These are phyloP conservation scores for Papilio glaucus DNA, from an alignment of 1,140 invertebrate genomes.

Conservation along the genomic window DNA sequence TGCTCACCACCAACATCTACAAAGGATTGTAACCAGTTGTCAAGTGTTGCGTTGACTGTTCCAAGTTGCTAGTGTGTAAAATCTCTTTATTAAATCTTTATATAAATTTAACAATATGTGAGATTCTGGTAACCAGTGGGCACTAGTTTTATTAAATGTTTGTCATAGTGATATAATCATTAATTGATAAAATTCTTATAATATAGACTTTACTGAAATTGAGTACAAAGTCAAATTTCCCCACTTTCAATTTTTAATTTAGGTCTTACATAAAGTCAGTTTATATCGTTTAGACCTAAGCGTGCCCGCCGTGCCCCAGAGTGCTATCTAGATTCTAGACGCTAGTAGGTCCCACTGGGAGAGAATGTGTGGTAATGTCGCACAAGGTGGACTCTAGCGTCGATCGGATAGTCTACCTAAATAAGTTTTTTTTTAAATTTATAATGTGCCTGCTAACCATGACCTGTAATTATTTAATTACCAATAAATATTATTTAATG, in stretches of 20 bases:
- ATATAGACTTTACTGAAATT: neutral
- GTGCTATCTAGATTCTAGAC: constrained; percentile 1
- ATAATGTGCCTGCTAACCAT: too few relatives aligned
- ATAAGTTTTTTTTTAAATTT: too few relatives aligned
- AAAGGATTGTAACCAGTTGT: too few relatives aligned
- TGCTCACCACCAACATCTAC: too few relatives aligned
- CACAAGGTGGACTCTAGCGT: neutral
- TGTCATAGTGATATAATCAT: neutral
- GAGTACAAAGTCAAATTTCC: neutral
- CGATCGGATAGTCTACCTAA: neutral
- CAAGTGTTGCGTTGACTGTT: too few relatives aligned
- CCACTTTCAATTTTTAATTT: neutral
- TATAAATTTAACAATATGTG: too few relatives aligned
- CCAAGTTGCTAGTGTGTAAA: too few relatives aligned
- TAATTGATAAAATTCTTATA: neutral
- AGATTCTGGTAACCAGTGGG: too few relatives aligned
- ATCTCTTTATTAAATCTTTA: too few relatives aligned
- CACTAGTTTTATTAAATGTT: neutral
- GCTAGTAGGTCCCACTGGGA: neutral
- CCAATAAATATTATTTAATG: too few relatives aligned
- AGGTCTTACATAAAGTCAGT: neutral
- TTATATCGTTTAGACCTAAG: neutral
- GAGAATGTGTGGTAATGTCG: neutral
- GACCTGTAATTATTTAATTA: too few relatives aligned
- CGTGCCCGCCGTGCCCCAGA: neutral